These are phyloP conservation scores for Ursus arctos DNA, from an alignment of 2,113 vertebrate species.

Conservation along the genomic window DNA sequence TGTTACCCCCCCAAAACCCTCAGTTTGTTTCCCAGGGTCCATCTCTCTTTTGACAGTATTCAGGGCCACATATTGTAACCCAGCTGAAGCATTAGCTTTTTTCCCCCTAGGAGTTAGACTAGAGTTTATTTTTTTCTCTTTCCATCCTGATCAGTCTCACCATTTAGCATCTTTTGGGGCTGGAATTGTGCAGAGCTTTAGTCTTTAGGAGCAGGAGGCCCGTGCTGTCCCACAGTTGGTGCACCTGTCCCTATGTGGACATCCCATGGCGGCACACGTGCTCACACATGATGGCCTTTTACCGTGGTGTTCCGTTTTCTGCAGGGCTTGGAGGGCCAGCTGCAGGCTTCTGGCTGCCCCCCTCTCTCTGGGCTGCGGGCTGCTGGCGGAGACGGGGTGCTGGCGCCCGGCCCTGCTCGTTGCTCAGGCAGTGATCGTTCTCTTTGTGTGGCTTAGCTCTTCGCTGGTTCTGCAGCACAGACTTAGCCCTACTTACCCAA, in stretches of 20 bases:
- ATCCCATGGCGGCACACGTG: accelerated
- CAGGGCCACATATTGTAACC: neutral
- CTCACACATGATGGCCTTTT: accelerated
- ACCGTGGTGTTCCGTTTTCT: neutral
- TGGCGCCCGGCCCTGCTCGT: neutral
- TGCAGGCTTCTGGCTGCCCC: neutral
- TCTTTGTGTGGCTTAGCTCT: neutral
- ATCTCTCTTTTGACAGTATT: neutral
- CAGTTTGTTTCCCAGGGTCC: too few relatives aligned
- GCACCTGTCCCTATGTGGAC: neutral
- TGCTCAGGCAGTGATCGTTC: neutral
- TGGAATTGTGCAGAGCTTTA: neutral
- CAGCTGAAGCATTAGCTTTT: neutral
- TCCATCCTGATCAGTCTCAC: neutral
- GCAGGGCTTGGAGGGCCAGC: neutral
- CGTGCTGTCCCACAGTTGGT: neutral
- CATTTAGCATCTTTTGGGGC: neutral
- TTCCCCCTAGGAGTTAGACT: neutral
- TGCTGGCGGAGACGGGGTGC: neutral
- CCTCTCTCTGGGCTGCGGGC: neutral
- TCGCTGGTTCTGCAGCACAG: neutral
- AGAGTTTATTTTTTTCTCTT: slow-evolving; percentile 38
- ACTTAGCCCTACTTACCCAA: neutral
- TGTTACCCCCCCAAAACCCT: too few relatives aligned
- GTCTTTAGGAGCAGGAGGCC: neutral